Base-by-base conservation (phyloP, 2,113 vertebrate genomes). In the Xenus cinereus region DNA sequence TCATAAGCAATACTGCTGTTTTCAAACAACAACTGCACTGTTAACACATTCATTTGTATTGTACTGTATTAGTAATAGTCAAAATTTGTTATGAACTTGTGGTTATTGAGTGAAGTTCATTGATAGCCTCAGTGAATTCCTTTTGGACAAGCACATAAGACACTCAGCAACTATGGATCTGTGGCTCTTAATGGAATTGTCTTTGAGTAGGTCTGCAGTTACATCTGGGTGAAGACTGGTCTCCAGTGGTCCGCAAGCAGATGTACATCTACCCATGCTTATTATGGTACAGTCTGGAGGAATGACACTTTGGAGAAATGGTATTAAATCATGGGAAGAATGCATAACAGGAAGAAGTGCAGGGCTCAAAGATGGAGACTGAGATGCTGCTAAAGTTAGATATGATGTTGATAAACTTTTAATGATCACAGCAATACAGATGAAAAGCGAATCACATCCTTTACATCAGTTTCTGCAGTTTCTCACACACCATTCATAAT, bases 21-120 rank as follows among this genome's bases (percentile, higher is more conserved):
- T 93, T 66, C 78, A 93, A 91, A 90, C 75, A 95, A 84, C 73
- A 76, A 53, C 76, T 64, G 51, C 73, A 87, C 50, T 87, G 62
- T 84, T 97, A 87, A 82, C 71, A 91, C 86, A 71, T 81, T 59
- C 45, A 79, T 85, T 95, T 89, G 50, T 85, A 94, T 87, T 97
- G 86, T 92, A 21, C 43, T 83, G 1, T 87, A 82, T 87, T 95
- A 95, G 37, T 39, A 97, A 80, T 68, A 84, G 57, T 63, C 81
- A 66, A 87, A 87, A 75, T 79, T 91, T 66, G 28, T 82, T 75
- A 62, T 13, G 46, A 95, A 90, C 46, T 81, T 84, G 88, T 88
- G 80, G 83, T 85, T 90, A 90, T 59, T 89, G 80, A 94, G 72
- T 82, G 63, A 84, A 91, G 59, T 71, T 53, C 79, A 89, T 72